Evolutionary conservation across 2,113 vertebrate species (phyloP).

Genomic region (Periophthalmus modestus): DNA sequence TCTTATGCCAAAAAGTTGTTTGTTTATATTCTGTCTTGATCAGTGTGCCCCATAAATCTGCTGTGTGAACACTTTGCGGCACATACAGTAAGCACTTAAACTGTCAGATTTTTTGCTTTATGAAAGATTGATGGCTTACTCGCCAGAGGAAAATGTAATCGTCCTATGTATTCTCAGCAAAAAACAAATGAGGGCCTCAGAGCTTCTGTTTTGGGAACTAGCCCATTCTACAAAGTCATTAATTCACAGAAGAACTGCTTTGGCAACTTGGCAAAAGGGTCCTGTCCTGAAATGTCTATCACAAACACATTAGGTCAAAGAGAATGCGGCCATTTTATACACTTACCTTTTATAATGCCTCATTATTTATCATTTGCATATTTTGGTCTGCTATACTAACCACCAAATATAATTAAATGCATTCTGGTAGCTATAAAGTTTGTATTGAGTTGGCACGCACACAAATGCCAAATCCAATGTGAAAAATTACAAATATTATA

Average conservation of each 20-base stretch:
- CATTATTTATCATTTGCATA: neutral
- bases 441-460: neutral
- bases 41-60: conserved; percentile 24
- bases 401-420: neutral
- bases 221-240: conserved; percentile 45
- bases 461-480: neutral
- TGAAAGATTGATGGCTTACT: conserved; percentile 35
- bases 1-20: neutral
- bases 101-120: conserved; percentile 18
- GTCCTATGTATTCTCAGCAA: conserved; percentile 31
- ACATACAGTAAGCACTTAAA: conserved; percentile 29
- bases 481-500: neutral
- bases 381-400: neutral
- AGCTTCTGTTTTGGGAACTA: conserved; percentile 49
- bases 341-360: too few relatives aligned
- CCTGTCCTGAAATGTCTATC: conserved; percentile 11
- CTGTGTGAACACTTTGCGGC: conserved; percentile 21
- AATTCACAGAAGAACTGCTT: conserved; percentile 30
- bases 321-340: conserved; percentile 8
- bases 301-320: conserved; percentile 8
- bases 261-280: conserved; percentile 29
- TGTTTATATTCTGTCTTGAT: conserved; percentile 15
- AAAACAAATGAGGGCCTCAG: conserved; percentile 39
- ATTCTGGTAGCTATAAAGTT: neutral
- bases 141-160: conserved; percentile 44